Evolutionary conservation across 2,888 invertebrate genomes (phyloP).

Genomic region (Nebria brevicollis): DNA sequence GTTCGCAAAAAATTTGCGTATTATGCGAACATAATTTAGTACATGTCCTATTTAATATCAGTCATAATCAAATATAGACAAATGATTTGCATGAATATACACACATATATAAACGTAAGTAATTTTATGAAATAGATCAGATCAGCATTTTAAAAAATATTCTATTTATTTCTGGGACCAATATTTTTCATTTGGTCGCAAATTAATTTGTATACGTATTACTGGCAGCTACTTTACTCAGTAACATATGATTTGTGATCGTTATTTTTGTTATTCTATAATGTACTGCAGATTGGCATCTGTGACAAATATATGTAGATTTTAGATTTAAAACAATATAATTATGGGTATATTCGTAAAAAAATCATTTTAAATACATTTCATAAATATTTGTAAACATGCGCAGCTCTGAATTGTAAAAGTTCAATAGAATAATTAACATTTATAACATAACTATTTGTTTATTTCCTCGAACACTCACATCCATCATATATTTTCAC

Average conservation of each 20-base stretch:
- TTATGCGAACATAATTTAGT: not conserved
- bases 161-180: conserved; percentile 46
- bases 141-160: not conserved
- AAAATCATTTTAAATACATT: conserved; percentile 47
- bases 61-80: not conserved
- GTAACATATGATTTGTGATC: conserved; percentile 39
- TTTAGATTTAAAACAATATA: conserved; percentile 39
- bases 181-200: conserved; percentile 33
- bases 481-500: not conserved
- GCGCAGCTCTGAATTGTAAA: conserved; percentile 46
- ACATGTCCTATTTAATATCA: not conserved
- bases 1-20: not conserved
- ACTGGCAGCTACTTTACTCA: conserved; percentile 33
- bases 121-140: not conserved
- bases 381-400: conserved; percentile 47
- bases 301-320: conserved; percentile 40
- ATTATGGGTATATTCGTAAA: conserved; percentile 43
- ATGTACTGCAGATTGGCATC: conserved; percentile 36
- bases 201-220: not conserved
- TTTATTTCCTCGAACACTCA: not conserved
- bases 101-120: not conserved
- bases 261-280: conserved; percentile 35
- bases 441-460: conserved; percentile 39
- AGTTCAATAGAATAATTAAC: conserved; percentile 47
- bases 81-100: not conserved